Base-by-base conservation (phyloP, 2,797 vertebrate genomes). In the Peromyscus eremicus region DNA sequence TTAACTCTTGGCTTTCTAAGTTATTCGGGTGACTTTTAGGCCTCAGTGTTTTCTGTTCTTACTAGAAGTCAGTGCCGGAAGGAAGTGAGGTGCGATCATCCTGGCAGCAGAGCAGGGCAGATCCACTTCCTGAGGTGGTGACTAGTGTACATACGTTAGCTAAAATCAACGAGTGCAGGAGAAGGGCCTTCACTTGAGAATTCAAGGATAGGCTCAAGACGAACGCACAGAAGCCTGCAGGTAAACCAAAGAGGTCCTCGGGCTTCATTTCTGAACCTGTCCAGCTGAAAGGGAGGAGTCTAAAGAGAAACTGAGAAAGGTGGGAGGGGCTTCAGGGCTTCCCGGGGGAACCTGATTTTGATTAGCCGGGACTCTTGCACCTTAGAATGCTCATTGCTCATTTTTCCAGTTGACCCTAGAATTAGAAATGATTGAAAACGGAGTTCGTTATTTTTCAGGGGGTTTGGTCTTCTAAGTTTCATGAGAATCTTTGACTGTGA, bases 401-500 rank as follows among this genome's bases (percentile, higher is more conserved):
- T 71, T 64, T 34, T 95, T 87, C 55, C 68, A 55, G 4, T 9
- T 93, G 82, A 57, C n/a, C 14, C 43, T 29, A 32, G 73, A 57
- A 43, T 52, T 68, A 40, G 60, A 94, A 81, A 73, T 46, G 43
- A 87, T 7, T 71, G 27, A 62, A 85, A 84, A 89, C 8, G 1
- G 23, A 32, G 71, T 16, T 23, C n/a, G 27, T 60, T 52, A 37
- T 92, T 93, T 82, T 85, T 81, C 32, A 81, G 14, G 64, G 57
- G 27, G 27, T 29, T 82, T 89, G 84, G 21, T 43, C 49, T 5
- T 27, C 34, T 27, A 70, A 7, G 37, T 97, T 89, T 91, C 80
- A 68, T 75, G 87, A 93, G 82, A 94, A 89, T 37, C 40, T 92
- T 92, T 70, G 68, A 91, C 34, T 91, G 66, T 55, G 84, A 89